Evolutionary conservation across 2,888 invertebrate genomes (phyloP).

Genomic region (Octonoba sinensis): DNA sequence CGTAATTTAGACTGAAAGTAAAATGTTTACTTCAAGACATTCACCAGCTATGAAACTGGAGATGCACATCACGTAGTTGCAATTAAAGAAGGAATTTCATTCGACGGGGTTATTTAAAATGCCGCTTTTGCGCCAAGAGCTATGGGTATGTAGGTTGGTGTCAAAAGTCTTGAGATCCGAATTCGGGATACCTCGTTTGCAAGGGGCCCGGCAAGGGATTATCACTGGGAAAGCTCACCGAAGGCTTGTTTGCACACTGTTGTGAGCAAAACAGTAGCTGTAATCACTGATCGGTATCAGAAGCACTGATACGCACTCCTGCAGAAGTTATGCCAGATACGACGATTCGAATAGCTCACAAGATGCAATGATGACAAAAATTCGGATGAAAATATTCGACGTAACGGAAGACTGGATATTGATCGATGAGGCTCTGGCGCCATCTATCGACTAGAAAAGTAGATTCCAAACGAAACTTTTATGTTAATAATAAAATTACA

Average conservation of each 20-base stretch:
- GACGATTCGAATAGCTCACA: constrained; percentile 1
- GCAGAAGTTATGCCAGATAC: background rate
- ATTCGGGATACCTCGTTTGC: constrained; percentile 39
- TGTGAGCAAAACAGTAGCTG: no score
- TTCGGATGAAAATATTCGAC: constrained; percentile 39
- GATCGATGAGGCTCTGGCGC: constrained; percentile 43
- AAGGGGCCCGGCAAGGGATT: constrained; percentile 23
- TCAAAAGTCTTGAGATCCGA: constrained; percentile 31
- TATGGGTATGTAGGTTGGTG: constrained; percentile 36
- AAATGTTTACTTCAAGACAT: no score
- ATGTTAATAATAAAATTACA: no score
- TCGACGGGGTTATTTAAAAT: no score
- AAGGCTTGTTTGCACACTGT: background rate
- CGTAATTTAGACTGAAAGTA: no score
- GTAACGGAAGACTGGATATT: constrained; percentile 41
- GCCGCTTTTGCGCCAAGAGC: constrained; percentile 18
- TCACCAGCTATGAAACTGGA: no score
- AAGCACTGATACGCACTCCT: no score
- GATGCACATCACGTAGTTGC: no score
- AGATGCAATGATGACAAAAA: constrained; percentile 50
- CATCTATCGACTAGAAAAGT: constrained; percentile 15
- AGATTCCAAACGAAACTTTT: no score
- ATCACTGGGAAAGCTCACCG: constrained; percentile 26
- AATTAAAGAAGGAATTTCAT: no score
- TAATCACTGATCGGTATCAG: no score